These are phyloP conservation scores for Apantesis nais DNA, from an alignment of 2,888 invertebrate genomes.

Conservation along the genomic window DNA sequence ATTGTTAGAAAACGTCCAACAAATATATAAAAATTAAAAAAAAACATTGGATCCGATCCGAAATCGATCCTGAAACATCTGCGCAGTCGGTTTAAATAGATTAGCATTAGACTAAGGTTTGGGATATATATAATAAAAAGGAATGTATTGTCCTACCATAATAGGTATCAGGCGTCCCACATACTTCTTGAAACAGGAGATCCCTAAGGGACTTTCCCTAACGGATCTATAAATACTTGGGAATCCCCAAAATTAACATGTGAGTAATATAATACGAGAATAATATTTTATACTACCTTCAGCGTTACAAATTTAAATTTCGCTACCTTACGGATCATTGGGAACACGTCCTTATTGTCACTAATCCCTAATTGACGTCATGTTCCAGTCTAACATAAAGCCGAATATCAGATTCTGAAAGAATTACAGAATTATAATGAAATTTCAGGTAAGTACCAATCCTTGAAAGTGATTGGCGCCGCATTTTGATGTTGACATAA, in stretches of 20 bases:
- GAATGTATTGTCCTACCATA: no score
- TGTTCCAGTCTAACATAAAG: constrained; percentile 2
- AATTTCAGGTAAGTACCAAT: constrained; percentile 12
- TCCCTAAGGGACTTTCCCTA: background rate
- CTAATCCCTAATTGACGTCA: background rate
- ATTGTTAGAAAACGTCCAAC: no score
- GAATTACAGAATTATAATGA: constrained; percentile 13
- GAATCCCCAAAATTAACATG: background rate
- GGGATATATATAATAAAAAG: no score
- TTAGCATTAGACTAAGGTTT: no score
- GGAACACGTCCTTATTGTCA: background rate
- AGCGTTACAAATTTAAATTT: background rate
- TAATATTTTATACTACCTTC: background rate
- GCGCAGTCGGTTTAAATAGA: no score
- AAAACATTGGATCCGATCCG: no score
- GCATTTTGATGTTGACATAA: constrained; percentile 15
- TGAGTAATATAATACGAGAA: background rate
- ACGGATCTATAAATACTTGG: background rate
- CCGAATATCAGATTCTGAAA: constrained; percentile 8
- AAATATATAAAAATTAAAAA: no score
- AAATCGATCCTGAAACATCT: no score
- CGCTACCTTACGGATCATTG: background rate
- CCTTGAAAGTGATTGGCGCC: constrained; percentile 10
- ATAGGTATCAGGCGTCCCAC: no score
- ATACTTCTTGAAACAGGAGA: background rate